Evolutionary conservation across 2,888 invertebrate species (phyloP), one percentile per base, ranked within the genome.

Genomic region (Unio delphinus): DNA sequence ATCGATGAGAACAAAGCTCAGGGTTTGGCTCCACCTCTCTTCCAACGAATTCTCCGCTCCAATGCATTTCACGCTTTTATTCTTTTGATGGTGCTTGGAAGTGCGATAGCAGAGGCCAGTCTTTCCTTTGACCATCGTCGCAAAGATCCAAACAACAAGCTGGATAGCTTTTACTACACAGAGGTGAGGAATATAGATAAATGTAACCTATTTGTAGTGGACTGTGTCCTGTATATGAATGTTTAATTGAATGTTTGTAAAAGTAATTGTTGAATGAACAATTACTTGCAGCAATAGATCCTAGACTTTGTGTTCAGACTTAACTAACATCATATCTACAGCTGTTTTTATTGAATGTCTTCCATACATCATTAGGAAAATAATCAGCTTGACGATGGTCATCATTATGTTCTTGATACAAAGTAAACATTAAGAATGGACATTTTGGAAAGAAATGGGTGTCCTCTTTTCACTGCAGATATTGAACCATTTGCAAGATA

Each of bases 1-100:
- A 93, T 99, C 75, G 98, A 99, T 90, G 98, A 98, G 88, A 97
- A 97, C 89, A 97, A 97, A 90, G 96, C 96, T 86, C 95, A 95
- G 71, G 88, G 91, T 74, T 76, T 87, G 72, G 90, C 88, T 54
- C 89, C 87, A 15, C 88, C 87, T 18, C 81, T 87, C 62, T 86
- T 88, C 73, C 88, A 89, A 76, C 79, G 80, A 34, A 81, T 88
- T 80, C 91, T 98, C 55, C 94, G 96, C 64, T 97, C 96, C 0
- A 96, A 98, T 0, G 95, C 95, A 81, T 99, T 99, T 89, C 94
- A 98, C 80, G 93, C 97, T 82, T 91, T 97, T 30, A 96, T 99
- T 8, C 97, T 99, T 95, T 93, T 95, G 3, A 94, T 98, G 1
- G 97, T 99, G 66, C 92, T 99, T 69, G 95, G 97, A 5, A 99